Evolutionary conservation across 2,888 invertebrate genomes (phyloP).

Genomic region (Cephus spinipes): DNA sequence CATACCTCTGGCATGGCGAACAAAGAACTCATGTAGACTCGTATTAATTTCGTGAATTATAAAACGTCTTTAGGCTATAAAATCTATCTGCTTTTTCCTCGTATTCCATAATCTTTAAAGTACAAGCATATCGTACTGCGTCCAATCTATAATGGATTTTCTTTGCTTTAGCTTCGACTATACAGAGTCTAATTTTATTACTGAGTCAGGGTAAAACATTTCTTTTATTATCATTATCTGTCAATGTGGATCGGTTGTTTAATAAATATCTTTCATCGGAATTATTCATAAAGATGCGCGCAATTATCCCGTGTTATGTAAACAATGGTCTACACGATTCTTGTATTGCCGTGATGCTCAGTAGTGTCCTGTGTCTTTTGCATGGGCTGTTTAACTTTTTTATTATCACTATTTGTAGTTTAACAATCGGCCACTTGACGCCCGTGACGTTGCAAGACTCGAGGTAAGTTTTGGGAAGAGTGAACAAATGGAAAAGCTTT

Average conservation of each 20-base stretch:
- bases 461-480: slow-evolving; percentile 59
- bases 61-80: background rate
- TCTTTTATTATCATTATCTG: background rate
- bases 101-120: background rate
- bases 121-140: background rate
- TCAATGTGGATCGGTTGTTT: background rate
- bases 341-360: slow-evolving; percentile 45
- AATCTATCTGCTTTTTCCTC: background rate
- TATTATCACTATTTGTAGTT: slow-evolving; percentile 59
- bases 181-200: background rate
- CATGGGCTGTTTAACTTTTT: slow-evolving; percentile 58
- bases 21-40: slow-evolving; percentile 45
- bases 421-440: slow-evolving; percentile 55
- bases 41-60: background rate
- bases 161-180: background rate
- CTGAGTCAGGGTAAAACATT: background rate
- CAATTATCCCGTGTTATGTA: background rate
- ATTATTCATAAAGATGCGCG: background rate
- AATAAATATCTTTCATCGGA: background rate
- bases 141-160: background rate
- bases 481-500: background rate
- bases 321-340: slow-evolving; percentile 42
- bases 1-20: slow-evolving; percentile 61
- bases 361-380: slow-evolving; percentile 56
- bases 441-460: slow-evolving; percentile 53